Base-by-base conservation (phyloP, 30 jellyfish, hydroid and myxozoan species). In the Aurelia coerulea region DNA sequence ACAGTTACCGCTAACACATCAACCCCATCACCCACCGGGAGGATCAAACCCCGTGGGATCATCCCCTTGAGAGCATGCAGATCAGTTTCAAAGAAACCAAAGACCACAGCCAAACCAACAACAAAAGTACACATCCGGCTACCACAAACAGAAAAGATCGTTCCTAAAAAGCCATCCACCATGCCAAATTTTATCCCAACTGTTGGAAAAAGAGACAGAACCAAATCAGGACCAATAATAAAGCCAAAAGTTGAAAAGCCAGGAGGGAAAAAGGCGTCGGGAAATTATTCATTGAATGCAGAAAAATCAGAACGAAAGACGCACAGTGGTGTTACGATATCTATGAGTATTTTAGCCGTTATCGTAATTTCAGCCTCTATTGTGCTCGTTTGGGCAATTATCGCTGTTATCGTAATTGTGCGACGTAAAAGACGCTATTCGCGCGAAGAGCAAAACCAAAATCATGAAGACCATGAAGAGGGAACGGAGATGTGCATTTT, bases 401-500 rank as follows among this genome's bases (percentile, higher is more conserved):
- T 95, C 79, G 99, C 97, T 10, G 97, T 95, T 16, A 96, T 95
- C 63, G 96, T 90, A 35, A 76, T 95, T 39, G 97, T 90, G 54
- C 88, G 97, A 14, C 90, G 97, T 33, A 96, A 74, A 63, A 64
- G 93, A 49, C 92, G 82, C 71, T 67, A 79, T 90, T 65, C 90
- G 39, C 83, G 37, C 51, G 81, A 77, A 62, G 86, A 17, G 19
- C 92, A 29, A 66, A 15, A 39, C 62, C 86, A 31, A 63, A 87
- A 89, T 62, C 85, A 77, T 4, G 95, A 80, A 16, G 86, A 84
- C 12, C 67, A 76, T 11, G 96, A 80, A 59, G 99, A 87, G 17
- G 95, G 90, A 31, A 95, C 98, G 9, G 99, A 95, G 84, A 95
- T 95, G 99, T 95, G 99, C 86, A 84, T 97, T 2, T 78, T 95